Evolutionary conservation across 1,140 invertebrate species (phyloP).

Genomic region (Leptonema lineaticorne): DNA sequence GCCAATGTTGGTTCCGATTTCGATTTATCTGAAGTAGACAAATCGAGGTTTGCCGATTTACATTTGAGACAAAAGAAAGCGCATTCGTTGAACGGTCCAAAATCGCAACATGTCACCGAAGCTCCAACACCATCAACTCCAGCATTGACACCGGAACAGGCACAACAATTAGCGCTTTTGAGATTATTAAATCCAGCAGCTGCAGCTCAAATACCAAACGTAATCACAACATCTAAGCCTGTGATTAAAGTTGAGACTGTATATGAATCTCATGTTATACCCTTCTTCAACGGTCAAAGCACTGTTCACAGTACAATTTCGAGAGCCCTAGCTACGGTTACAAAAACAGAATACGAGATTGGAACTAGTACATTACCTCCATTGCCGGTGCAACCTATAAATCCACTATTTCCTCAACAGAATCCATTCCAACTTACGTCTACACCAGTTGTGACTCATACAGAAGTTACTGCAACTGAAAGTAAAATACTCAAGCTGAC

Average conservation of each 20-base stretch:
- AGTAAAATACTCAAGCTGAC: constrained; percentile 82
- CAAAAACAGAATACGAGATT: constrained; percentile 72
- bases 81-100: constrained; percentile 54
- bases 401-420: constrained; percentile 58
- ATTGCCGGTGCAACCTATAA: constrained; percentile 54
- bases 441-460: constrained; percentile 78
- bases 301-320: constrained; percentile 77
- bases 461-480: constrained; percentile 75
- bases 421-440: constrained; percentile 77
- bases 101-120: constrained; percentile 54
- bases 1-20: constrained; percentile 69
- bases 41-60: constrained; percentile 56
- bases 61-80: constrained; percentile 61
- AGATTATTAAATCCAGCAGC: constrained; percentile 70
- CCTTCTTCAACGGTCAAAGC: constrained; percentile 70
- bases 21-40: constrained; percentile 69
- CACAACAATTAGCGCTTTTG: constrained; percentile 72
- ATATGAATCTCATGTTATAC: constrained; percentile 79
- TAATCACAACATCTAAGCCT: constrained; percentile 76
- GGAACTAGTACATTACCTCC: constrained; percentile 70
- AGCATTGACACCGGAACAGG: constrained; percentile 67
- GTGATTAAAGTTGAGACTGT: constrained; percentile 73
- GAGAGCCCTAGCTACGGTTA: constrained; percentile 71
- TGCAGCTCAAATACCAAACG: constrained; percentile 61
- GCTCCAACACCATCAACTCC: constrained; percentile 51